These are phyloP conservation scores for Tenthredo scrophulariae DNA, from an alignment of 2,888 invertebrate genomes.

Conservation along the genomic window DNA sequence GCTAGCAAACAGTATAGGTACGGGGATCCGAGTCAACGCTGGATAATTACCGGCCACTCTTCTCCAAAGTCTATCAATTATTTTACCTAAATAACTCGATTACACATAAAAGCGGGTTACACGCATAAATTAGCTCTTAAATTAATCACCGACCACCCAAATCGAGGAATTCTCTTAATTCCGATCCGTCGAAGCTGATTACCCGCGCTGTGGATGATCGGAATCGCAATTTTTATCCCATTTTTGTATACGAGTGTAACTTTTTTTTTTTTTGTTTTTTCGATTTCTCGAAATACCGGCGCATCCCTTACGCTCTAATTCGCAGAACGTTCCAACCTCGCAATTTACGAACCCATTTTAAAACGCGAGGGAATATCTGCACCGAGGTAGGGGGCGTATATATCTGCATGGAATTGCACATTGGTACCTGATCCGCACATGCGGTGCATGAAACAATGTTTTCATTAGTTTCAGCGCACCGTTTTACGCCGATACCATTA, in stretches of 20 bases:
- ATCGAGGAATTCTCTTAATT: neutral
- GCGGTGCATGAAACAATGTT: constrained; percentile 52
- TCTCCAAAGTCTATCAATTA: neutral
- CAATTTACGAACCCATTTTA: neutral
- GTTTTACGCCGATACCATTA: neutral
- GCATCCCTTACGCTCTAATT: constrained; percentile 10
- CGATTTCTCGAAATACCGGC: neutral
- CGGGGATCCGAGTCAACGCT: neutral
- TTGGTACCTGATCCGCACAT: neutral
- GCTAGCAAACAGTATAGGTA: neutral
- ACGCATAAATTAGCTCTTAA: neutral
- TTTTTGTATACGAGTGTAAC: no score
- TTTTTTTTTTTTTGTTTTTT: neutral
- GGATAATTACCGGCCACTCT: neutral
- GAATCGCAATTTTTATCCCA: no score
- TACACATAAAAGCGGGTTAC: no score
- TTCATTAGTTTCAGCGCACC: constrained; percentile 40
- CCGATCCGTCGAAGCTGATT: no score
- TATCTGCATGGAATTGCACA: neutral
- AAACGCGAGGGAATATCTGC: neutral
- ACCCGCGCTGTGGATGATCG: no score
- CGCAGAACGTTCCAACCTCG: neutral
- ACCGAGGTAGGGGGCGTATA: neutral
- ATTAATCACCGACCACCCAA: neutral
- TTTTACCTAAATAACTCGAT: neutral